Conservation (phyloP, 2,888 invertebrate species). For the Biston betularia region DNA sequence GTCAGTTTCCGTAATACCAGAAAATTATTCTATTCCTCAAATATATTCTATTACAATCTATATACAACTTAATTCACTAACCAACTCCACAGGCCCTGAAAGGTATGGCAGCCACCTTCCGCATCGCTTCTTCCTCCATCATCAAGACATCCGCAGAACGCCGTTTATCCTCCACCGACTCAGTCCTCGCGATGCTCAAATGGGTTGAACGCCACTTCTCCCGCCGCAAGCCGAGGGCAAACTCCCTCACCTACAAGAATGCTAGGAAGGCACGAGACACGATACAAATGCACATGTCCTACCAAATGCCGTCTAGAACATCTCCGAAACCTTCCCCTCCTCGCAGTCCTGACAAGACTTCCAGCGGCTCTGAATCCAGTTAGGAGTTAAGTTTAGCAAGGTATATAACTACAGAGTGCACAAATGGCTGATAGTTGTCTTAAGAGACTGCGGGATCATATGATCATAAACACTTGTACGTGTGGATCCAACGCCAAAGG, state of each 20-base stretch:
- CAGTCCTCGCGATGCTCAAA: constrained; percentile 94
- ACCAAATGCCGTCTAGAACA: constrained; percentile 74
- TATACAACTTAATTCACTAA: background rate
- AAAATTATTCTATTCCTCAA: no score
- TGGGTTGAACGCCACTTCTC: constrained; percentile 96
- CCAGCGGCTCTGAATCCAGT: constrained; percentile 79
- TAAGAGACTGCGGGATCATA: no score
- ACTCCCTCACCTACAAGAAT: constrained; percentile 87
- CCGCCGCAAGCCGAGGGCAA: constrained; percentile 91
- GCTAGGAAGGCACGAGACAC: constrained; percentile 88
- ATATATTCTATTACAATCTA: background rate
- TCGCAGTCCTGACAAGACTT: constrained; percentile 63
- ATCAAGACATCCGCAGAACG: constrained; percentile 95
- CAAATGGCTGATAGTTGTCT: background rate
- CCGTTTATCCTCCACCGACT: constrained; percentile 95
- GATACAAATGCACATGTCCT: constrained; percentile 92
- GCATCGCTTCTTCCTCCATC: constrained; percentile 94
- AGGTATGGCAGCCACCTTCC: constrained; percentile 97
- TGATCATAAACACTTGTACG: no score
- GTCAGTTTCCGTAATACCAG: no score
- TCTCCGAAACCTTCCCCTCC: constrained; percentile 73
- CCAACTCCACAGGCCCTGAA: constrained; percentile 90
- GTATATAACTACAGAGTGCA: background rate
- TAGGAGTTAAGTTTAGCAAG: constrained; percentile 47
- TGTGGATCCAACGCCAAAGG: no score